phyloP scores from a whole-genome alignment of 2,113 vertebrate genomes.

The Etheostoma cragini region DNA sequence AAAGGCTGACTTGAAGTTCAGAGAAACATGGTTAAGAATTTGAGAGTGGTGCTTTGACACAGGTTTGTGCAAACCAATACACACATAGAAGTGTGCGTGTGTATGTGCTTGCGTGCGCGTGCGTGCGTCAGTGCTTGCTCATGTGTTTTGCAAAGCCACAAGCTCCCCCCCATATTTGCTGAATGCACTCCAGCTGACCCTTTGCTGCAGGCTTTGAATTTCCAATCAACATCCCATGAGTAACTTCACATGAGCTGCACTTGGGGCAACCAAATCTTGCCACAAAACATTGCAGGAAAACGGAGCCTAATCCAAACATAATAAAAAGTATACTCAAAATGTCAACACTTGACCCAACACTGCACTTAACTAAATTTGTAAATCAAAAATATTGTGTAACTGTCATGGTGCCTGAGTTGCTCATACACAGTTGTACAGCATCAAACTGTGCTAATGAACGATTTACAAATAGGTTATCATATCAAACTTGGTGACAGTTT shows the following conservation, averaged over 20 bases:
- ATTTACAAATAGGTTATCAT: not conserved
- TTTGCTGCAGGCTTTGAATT: constrained; percentile 68
- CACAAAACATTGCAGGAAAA: constrained; percentile 39
- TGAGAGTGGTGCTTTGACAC: constrained; percentile 33
- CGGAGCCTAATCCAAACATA: constrained; percentile 36
- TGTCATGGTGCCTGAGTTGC: not conserved
- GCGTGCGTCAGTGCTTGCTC: not conserved
- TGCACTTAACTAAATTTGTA: constrained; percentile 2
- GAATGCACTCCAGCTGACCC: constrained; percentile 68
- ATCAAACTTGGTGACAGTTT: not conserved
- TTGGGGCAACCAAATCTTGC: constrained; percentile 26
- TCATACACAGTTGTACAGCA: not conserved
- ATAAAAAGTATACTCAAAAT: constrained; percentile 23
- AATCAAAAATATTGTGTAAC: constrained; percentile 24
- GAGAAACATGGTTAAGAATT: constrained; percentile 35
- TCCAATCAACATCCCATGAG: constrained; percentile 69
- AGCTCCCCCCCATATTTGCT: constrained; percentile 41
- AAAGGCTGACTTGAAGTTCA: constrained; percentile 54
- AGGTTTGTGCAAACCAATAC: not conserved
- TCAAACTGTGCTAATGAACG: not conserved
- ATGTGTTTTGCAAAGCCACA: constrained; percentile 46
- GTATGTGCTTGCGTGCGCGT: too few species aligned
- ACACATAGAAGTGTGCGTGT: not conserved
- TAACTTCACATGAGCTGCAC: constrained; percentile 58
- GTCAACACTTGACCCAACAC: constrained; percentile 26